These are phyloP conservation scores for Amblyopsis rosae DNA, from an alignment of 2,113 vertebrate genomes.

Conservation along the genomic window DNA sequence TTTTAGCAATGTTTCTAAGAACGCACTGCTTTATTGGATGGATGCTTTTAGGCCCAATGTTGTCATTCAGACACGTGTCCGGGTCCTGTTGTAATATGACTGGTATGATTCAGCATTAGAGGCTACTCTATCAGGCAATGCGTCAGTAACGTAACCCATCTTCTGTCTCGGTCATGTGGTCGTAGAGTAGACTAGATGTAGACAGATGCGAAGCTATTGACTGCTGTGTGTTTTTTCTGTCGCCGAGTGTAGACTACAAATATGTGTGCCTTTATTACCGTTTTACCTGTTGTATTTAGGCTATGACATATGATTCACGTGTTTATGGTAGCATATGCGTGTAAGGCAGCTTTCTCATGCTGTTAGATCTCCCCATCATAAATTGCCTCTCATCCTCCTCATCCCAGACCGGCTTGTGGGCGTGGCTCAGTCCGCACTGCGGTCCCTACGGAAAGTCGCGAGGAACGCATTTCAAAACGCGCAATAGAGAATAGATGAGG, in stretches of 20 bases:
- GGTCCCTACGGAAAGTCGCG: slow-evolving; percentile 88
- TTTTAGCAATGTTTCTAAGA: background rate
- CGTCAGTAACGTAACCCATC: slow-evolving; percentile 41
- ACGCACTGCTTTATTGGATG: background rate
- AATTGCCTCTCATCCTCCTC: slow-evolving; percentile 42
- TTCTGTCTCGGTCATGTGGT: background rate
- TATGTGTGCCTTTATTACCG: background rate
- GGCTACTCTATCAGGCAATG: slow-evolving; percentile 25
- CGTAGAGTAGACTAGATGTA: background rate
- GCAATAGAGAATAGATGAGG: slow-evolving; percentile 51
- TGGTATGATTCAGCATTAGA: slow-evolving; percentile 61
- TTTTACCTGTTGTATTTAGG: background rate
- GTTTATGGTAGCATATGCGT: background rate
- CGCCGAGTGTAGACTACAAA: background rate
- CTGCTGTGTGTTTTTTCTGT: background rate
- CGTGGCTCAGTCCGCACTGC: slow-evolving; percentile 95
- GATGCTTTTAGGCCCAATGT: slow-evolving; percentile 30
- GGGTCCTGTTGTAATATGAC: slow-evolving; percentile 14
- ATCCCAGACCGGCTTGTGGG: slow-evolving; percentile 84
- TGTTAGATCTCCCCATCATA: slow-evolving; percentile 3
- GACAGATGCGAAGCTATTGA: background rate
- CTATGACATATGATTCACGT: background rate
- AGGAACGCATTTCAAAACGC: slow-evolving; percentile 69
- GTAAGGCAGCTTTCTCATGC: slow-evolving; percentile 9
- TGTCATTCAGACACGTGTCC: slow-evolving; percentile 36